Conservation (phyloP, 1,140 invertebrate genomes). For the Agraylea sexmaculata region DNA sequence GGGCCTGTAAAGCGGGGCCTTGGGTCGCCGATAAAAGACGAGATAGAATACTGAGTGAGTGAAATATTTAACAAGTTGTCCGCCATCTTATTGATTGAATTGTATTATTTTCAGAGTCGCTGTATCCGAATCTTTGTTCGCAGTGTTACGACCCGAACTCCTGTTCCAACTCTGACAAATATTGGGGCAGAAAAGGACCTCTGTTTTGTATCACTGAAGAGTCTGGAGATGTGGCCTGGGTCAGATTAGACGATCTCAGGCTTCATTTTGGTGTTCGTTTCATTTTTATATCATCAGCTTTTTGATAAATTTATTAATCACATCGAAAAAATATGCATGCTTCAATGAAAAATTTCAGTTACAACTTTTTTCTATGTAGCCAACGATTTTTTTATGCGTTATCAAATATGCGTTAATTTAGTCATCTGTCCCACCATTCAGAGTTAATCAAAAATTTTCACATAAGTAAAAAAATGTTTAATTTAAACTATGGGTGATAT, state of each 20-base stretch:
- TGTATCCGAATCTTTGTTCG: constrained; percentile 57
- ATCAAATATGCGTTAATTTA: constrained; percentile 19
- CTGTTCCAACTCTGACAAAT: constrained; percentile 60
- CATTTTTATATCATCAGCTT: no score
- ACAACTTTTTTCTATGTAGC: no score
- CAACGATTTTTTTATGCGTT: no score
- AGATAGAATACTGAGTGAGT: constrained; percentile 59
- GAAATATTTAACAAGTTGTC: background rate
- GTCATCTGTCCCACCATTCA: constrained; percentile 25
- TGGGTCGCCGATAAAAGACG: constrained; percentile 58
- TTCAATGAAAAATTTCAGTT: no score
- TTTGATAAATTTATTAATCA: no score
- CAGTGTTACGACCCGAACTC: constrained; percentile 48
- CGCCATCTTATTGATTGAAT: background rate
- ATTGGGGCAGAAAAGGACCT: constrained; percentile 68
- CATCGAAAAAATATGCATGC: no score
- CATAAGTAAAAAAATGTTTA: no score
- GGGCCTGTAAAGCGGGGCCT: constrained; percentile 67
- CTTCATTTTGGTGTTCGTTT: constrained; percentile 50
- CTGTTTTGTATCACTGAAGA: constrained; percentile 65
- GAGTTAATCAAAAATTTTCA: no score
- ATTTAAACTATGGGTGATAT: no score
- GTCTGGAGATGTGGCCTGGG: constrained; percentile 69
- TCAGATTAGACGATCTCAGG: constrained; percentile 50
- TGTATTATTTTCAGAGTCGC: constrained; percentile 41